phyloP scores from a whole-genome alignment of 2,113 vertebrate species.

The Pleuronectes platessa region DNA sequence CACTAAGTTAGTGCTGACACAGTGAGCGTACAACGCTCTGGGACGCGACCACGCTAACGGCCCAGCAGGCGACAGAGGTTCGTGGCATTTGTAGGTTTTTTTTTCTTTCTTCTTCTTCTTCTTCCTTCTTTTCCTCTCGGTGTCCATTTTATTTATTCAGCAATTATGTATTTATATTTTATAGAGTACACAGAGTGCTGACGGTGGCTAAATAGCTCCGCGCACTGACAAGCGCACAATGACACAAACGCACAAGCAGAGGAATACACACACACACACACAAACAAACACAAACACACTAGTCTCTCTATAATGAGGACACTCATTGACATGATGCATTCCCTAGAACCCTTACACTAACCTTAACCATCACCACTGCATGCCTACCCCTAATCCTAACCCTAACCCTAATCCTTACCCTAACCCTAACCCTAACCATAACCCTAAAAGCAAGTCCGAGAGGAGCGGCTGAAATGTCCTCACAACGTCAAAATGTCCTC shows the following conservation, averaged over 20 bases:
- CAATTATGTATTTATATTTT: conserved; percentile 80
- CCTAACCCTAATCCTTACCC: too few species aligned
- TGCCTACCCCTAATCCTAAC: too few species aligned
- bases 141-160: conserved; percentile 80
- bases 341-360: too few species aligned
- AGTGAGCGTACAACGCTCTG: conserved; percentile 48
- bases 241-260: background rate
- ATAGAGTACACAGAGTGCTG: conserved; percentile 72
- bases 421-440: too few species aligned
- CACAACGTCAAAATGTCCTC: background rate
- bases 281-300: background rate
- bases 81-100: conserved; percentile 42
- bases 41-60: conserved; percentile 58
- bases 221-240: conserved; percentile 29
- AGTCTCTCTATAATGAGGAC: too few species aligned
- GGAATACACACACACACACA: background rate
- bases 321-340: too few species aligned
- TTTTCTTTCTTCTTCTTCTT: conserved; percentile 1
- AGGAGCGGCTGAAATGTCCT: too few species aligned
- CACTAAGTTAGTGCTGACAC: conserved; percentile 65
- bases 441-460: too few species aligned
- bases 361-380: too few species aligned
- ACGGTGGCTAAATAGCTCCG: conserved; percentile 46
- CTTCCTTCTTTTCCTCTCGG: conserved; percentile 50
- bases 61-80: conserved; percentile 48